phyloP scores from a whole-genome alignment of 2,888 invertebrate species.

The Odontomyia ornata region DNA sequence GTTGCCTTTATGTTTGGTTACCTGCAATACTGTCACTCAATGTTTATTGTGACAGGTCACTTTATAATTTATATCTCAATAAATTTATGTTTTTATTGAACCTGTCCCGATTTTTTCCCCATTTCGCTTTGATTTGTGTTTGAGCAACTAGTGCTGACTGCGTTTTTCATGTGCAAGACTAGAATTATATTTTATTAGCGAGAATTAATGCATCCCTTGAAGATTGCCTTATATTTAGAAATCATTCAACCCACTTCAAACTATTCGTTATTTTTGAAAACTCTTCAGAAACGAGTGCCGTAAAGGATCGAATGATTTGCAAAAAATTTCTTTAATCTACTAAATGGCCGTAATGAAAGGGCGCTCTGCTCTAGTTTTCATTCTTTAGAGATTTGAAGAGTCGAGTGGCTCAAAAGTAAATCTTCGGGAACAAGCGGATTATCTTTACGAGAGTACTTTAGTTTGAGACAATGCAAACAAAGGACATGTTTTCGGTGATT shows the following conservation, averaged over 20 bases:
- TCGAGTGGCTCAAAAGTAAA: conserved; percentile 23
- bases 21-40: conserved; percentile 42
- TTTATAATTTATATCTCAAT: conserved; percentile 53
- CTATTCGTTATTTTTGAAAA: too few species aligned
- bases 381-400: conserved; percentile 20
- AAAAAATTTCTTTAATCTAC: too few species aligned
- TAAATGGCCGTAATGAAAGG: too few species aligned
- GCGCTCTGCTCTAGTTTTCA: conserved; percentile 44
- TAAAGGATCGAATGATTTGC: too few species aligned
- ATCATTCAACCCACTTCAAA: too few species aligned
- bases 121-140: conserved; percentile 19
- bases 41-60: conserved; percentile 52
- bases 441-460: conserved; percentile 61
- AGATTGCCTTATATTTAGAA: too few species aligned
- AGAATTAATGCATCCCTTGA: too few species aligned
- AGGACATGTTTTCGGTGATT: conserved; percentile 64
- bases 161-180: too few species aligned
- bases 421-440: conserved; percentile 51
- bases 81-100: conserved; percentile 52
- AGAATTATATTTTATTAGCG: too few species aligned
- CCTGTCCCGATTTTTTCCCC: conserved; percentile 45
- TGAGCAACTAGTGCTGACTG: too few species aligned
- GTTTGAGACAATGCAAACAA: conserved; percentile 61
- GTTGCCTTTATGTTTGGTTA: conserved; percentile 42
- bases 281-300: too few species aligned